phyloP scores from a whole-genome alignment of 2,888 invertebrate genomes.

The Apomyelois bistriatella region DNA sequence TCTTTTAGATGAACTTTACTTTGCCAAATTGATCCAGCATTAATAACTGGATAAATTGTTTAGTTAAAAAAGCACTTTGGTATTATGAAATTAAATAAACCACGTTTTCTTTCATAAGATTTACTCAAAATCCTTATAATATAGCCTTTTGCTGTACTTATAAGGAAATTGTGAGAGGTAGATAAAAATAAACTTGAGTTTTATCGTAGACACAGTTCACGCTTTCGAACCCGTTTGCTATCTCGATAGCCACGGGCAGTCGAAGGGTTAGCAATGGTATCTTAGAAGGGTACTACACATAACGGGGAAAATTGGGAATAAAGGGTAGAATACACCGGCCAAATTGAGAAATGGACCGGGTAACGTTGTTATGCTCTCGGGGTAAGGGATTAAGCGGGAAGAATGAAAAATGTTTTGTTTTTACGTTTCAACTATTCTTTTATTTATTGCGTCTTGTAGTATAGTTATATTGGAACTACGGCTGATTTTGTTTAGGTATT shows the following conservation, averaged over 20 bases:
- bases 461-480: neutral
- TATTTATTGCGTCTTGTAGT: conserved; percentile 29
- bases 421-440: conserved; percentile 38
- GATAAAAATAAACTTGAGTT: conserved; percentile 31
- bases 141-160: no score
- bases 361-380: conserved; percentile 74
- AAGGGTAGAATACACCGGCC: conserved; percentile 17
- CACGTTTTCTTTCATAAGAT: no score
- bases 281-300: conserved; percentile 45
- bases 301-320: conserved; percentile 30
- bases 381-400: conserved; percentile 54
- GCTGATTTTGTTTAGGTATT: neutral
- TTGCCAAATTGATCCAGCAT: no score
- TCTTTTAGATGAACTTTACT: no score
- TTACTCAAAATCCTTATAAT: neutral
- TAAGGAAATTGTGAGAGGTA: neutral
- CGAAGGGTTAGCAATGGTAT: conserved; percentile 58
- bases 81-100: no score
- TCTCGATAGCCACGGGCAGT: conserved; percentile 50
- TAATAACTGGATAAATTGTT: no score
- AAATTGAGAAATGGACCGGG: conserved; percentile 80
- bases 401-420: conserved; percentile 71
- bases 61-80: no score
- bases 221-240: conserved; percentile 7
- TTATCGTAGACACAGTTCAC: conserved; percentile 25